Evolutionary conservation across 1,140 invertebrate genomes (phyloP).

Genomic region (Catajapyx aquilonaris): DNA sequence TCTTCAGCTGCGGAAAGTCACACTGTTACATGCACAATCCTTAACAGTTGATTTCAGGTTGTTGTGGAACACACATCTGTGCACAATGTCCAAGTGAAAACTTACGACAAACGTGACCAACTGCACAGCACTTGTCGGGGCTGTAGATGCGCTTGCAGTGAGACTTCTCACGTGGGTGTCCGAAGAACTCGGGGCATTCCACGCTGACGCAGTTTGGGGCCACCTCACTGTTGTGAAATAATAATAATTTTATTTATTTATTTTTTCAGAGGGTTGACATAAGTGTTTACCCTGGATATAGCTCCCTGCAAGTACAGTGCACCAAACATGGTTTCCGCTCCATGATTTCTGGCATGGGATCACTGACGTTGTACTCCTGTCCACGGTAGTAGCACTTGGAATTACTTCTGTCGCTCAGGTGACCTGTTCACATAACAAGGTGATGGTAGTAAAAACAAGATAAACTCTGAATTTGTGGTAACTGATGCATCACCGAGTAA

Average conservation of each 20-base stretch:
- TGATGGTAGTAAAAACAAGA: not conserved
- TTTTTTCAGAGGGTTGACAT: too few relatives aligned
- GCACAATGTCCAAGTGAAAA: too few relatives aligned
- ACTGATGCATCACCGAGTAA: too few relatives aligned
- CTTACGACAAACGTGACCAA: conserved; percentile 21
- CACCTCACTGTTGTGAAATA: too few relatives aligned
- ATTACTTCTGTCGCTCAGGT: not conserved
- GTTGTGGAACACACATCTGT: too few relatives aligned
- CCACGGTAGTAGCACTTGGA: conserved; percentile 11
- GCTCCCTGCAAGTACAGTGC: conserved; percentile 9
- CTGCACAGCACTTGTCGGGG: conserved; percentile 22
- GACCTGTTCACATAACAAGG: not conserved
- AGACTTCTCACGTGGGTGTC: conserved; percentile 14
- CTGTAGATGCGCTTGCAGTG: conserved; percentile 20
- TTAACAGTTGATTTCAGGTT: too few relatives aligned
- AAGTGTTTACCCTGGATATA: too few relatives aligned
- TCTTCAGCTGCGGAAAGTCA: too few relatives aligned
- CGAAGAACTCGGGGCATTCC: conserved; percentile 24
- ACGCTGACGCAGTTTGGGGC: conserved; percentile 24
- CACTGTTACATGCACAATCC: too few relatives aligned
- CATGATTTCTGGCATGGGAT: conserved; percentile 9
- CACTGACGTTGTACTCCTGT: conserved; percentile 8
- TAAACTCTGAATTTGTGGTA: too few relatives aligned
- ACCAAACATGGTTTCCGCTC: conserved; percentile 9
- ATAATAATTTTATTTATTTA: too few relatives aligned